phyloP scores from a whole-genome alignment of 37 sponge, comb jelly and placozoan species.

The Chondrilla cf. caribensis region DNA sequence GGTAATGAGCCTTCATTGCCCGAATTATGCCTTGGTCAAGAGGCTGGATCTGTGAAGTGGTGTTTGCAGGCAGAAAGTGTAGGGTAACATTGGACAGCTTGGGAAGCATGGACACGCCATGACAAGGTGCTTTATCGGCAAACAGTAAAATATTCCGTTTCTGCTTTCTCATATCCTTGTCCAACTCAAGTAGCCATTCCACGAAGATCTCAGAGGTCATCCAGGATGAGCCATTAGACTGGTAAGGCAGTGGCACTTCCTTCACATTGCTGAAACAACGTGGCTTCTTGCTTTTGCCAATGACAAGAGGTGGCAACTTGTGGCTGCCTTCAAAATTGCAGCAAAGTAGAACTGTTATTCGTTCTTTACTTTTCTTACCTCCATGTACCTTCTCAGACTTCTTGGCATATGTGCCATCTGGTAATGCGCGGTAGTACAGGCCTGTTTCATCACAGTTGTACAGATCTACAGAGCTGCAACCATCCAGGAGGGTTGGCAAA shows the following conservation, averaged over 20 bases:
- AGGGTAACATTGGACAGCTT: not conserved
- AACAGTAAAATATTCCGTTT: not conserved
- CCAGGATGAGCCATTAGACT: constrained; percentile 1
- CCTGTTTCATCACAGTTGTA: constrained; percentile 20
- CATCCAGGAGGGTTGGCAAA: not conserved
- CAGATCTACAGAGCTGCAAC: not conserved
- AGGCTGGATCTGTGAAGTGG: not conserved
- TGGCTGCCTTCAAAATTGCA: constrained; percentile 4
- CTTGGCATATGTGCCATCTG: not conserved
- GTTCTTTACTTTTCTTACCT: constrained; percentile 12
- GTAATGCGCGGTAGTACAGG: not conserved
- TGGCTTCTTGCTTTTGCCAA: not conserved
- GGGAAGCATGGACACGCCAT: not conserved
- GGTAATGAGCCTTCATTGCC: not conserved
- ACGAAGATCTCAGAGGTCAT: constrained; percentile 10
- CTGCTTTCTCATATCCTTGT: not conserved
- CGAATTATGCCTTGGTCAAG: not conserved
- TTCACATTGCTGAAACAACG: constrained; percentile 17
- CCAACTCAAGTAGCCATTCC: not conserved
- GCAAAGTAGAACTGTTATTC: constrained; percentile 1
- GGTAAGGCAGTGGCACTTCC: not conserved
- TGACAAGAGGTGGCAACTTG: constrained; percentile 21
- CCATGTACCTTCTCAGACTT: not conserved
- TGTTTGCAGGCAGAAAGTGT: not conserved
- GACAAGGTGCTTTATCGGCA: not conserved